phyloP scores from a whole-genome alignment of 1,140 invertebrate genomes.

The Trichonephila inaurata region DNA sequence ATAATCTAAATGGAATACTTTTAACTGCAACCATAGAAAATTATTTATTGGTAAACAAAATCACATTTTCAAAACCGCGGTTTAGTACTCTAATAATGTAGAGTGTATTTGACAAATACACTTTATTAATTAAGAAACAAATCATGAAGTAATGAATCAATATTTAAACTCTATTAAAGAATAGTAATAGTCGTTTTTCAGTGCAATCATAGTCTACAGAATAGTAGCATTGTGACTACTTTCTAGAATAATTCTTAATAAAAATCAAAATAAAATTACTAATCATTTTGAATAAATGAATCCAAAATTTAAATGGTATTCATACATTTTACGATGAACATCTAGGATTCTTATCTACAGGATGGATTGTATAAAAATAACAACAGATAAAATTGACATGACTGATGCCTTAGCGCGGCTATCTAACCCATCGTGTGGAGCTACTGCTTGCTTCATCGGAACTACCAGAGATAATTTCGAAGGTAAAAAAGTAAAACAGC shows the following conservation, averaged over 20 bases:
- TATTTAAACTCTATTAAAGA: no score
- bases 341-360: not conserved
- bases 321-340: not conserved
- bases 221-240: no score
- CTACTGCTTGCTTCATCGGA: conserved; percentile 93
- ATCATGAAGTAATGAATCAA: no score
- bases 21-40: not conserved
- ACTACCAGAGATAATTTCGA: conserved; percentile 95
- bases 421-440: conserved; percentile 89
- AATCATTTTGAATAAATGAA: no score
- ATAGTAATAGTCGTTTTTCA: no score
- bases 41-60: conserved; percentile 6
- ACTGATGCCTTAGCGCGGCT: conserved; percentile 86
- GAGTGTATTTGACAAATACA: no score
- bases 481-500: conserved; percentile 88
- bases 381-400: conserved; percentile 86
- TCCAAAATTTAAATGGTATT: no score
- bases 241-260: no score
- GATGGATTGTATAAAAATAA: conserved; percentile 81
- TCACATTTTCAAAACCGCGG: not conserved
- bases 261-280: no score
- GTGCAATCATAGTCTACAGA: no score
- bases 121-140: no score
- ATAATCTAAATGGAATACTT: not conserved
- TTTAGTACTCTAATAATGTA: no score